Conservation (phyloP, 2,888 invertebrate species). For the Cheilosia pagana region DNA sequence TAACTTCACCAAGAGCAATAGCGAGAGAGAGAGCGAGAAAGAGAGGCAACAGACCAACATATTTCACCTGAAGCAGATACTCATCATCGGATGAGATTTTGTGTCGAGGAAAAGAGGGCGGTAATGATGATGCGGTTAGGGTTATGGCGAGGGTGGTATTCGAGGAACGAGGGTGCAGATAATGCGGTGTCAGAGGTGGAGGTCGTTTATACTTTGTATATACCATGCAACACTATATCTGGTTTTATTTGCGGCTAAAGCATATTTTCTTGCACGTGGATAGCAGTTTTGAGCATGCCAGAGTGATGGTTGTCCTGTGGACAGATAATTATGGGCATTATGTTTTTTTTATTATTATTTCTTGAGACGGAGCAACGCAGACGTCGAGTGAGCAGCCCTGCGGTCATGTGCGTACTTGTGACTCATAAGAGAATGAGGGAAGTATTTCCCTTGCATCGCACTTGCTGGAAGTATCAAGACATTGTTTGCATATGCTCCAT, state of each 20-base stretch:
- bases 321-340: conserved; percentile 53
- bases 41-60: conserved; percentile 32
- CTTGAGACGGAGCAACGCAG: background rate
- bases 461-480: too few relatives aligned
- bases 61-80: conserved; percentile 41
- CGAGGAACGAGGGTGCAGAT: conserved; percentile 11
- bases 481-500: too few relatives aligned
- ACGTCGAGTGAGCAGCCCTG: background rate
- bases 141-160: conserved; percentile 24
- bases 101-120: conserved; percentile 20
- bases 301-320: conserved; percentile 44
- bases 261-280: conserved; percentile 59
- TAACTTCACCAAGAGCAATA: conserved; percentile 24
- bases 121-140: conserved; percentile 54
- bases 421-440: too few relatives aligned
- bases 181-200: conserved; percentile 46
- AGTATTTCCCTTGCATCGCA: too few relatives aligned
- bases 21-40: too few relatives aligned
- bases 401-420: background rate
- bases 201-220: conserved; percentile 41
- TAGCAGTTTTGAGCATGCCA: conserved; percentile 55
- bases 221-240: conserved; percentile 38
- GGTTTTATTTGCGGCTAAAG: conserved; percentile 56
- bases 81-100: conserved; percentile 39
- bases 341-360: background rate